phyloP scores from a whole-genome alignment of 2,113 vertebrate species.

The Sinocyclocheilus grahami region DNA sequence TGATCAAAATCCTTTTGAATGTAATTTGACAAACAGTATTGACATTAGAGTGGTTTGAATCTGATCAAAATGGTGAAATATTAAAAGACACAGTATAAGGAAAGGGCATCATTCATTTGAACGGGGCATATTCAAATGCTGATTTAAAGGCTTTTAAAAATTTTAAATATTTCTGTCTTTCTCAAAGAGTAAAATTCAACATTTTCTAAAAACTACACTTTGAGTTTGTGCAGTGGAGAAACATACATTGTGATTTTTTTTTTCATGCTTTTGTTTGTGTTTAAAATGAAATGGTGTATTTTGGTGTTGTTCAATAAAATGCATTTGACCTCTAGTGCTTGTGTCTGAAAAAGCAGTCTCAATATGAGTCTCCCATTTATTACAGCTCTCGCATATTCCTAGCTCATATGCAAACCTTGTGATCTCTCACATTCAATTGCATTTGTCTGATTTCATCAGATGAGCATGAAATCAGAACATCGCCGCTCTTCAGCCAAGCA shows the following conservation, averaged over 20 bases:
- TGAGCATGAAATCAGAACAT: conserved; percentile 26
- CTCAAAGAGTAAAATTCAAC: not conserved
- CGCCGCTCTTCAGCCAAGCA: conserved; percentile 1
- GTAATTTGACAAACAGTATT: not conserved
- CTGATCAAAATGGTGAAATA: not conserved
- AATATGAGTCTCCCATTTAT: not conserved
- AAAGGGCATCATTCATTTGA: not conserved
- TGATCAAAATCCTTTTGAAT: not conserved
- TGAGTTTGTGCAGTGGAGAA: conserved; percentile 2
- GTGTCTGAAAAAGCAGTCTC: not conserved
- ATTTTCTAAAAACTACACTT: too few species aligned
- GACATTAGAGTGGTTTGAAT: not conserved
- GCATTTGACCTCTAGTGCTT: conserved; percentile 5
- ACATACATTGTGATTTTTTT: not conserved
- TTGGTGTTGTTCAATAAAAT: conserved; percentile 16
- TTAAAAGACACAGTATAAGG: not conserved
- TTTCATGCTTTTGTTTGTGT: not conserved
- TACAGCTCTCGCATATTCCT: not conserved
- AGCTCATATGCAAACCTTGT: not conserved
- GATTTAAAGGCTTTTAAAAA: not conserved
- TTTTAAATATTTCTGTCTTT: not conserved
- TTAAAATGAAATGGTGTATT: not conserved
- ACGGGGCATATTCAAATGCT: not conserved
- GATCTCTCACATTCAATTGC: not conserved
- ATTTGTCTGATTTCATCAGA: conserved; percentile 38